phyloP scores from a whole-genome alignment of 1,140 invertebrate genomes.

The Drosophila nebulosa region DNA sequence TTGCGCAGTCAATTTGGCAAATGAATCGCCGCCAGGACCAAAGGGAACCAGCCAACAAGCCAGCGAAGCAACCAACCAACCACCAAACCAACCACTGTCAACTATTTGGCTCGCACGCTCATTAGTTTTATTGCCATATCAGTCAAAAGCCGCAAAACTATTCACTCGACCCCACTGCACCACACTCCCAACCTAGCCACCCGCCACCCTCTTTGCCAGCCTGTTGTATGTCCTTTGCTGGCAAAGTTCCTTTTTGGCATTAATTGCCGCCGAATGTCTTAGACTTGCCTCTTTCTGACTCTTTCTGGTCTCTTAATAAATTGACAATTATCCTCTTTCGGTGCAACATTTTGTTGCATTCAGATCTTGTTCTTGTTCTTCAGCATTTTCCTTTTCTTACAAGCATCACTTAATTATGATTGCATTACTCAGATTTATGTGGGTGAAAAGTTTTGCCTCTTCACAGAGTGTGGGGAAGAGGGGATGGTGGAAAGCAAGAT shows the following conservation, averaged over 20 bases:
- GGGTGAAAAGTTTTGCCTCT: slow-evolving; percentile 40
- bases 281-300: slow-evolving; percentile 4
- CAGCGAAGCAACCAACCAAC: no score
- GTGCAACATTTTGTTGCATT: slow-evolving; percentile 2
- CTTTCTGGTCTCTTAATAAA: slow-evolving; percentile 46
- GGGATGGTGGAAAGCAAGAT: slow-evolving; percentile 43
- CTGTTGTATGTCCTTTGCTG: neutral
- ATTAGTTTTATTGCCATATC: slow-evolving; percentile 81
- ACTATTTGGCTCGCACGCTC: slow-evolving; percentile 77
- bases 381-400: neutral
- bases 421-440: slow-evolving; percentile 67
- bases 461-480: no score
- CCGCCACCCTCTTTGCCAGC: neutral
- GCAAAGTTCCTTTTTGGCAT: slow-evolving; percentile 19
- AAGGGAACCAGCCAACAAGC: slow-evolving; percentile 11
- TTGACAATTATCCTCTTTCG: slow-evolving; percentile 36
- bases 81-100: slow-evolving; percentile 46
- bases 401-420: slow-evolving; percentile 40
- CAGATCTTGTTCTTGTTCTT: slow-evolving; percentile 5
- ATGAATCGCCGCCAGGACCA: slow-evolving; percentile 53
- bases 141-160: slow-evolving; percentile 80
- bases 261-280: neutral
- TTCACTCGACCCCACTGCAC: slow-evolving; percentile 41
- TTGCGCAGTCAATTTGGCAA: slow-evolving; percentile 79
- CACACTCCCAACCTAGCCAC: neutral